A percentile compares a stretch with the other conserved stretches of the same genome.
Evolutionary conservation across 1,140 invertebrate species (phyloP).

Genomic region (Kradibia gibbosae): DNA sequence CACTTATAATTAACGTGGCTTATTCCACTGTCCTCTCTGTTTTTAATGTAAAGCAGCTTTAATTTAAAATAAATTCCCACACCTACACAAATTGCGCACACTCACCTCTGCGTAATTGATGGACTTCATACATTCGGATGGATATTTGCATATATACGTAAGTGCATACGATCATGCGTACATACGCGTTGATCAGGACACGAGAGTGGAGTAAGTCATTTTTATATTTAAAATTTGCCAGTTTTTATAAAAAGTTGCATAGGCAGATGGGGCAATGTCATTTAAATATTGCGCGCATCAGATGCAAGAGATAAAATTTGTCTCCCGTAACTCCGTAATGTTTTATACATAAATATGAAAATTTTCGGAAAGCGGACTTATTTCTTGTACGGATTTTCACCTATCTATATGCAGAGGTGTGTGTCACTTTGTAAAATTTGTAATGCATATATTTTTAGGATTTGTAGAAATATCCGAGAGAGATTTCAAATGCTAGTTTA

Average conservation of each 20-base stretch:
- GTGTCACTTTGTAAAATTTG: not conserved
- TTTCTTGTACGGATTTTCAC: not conserved
- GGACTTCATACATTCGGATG: constrained; percentile 11
- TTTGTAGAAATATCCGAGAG: not conserved
- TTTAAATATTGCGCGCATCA: constrained; percentile 40
- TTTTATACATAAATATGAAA: constrained; percentile 33
- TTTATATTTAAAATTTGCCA: constrained; percentile 33
- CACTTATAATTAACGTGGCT: no score
- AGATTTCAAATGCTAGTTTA: not conserved
- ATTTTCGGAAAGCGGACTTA: constrained; percentile 19
- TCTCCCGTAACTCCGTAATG: not conserved
- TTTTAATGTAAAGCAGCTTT: not conserved
- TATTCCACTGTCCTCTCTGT: not conserved
- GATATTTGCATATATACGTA: constrained; percentile 1
- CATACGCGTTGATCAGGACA: not conserved
- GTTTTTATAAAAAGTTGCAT: constrained; percentile 14
- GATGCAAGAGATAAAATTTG: constrained; percentile 20
- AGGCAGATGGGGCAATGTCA: not conserved
- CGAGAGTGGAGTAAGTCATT: constrained; percentile 35
- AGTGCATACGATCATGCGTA: not conserved
- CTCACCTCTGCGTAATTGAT: constrained; percentile 9
- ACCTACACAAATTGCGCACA: not conserved
- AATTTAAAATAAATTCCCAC: no score
- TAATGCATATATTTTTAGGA: constrained; percentile 8
- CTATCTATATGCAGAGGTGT: constrained; percentile 3